A percentile compares a stretch with the other conserved stretches of the same genome.
phyloP scores from a whole-genome alignment of 1,140 invertebrate genomes.

The Papilio dardanus region DNA sequence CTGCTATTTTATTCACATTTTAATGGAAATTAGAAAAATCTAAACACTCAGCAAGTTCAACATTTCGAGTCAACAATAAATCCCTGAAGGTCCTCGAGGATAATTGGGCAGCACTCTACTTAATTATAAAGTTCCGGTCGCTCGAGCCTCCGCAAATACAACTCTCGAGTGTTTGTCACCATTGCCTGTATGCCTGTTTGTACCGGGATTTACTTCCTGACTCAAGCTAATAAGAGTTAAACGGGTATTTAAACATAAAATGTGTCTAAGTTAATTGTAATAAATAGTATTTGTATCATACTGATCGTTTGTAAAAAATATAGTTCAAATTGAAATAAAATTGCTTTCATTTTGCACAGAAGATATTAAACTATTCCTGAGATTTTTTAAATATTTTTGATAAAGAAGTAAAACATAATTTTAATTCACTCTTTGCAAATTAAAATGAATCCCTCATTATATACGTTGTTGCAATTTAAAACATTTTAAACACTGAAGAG shows the following conservation, averaged over 20 bases:
- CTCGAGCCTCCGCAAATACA: conserved; percentile 8
- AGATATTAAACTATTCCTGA: too few species aligned
- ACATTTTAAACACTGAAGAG: conserved; percentile 1
- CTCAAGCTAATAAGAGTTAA: not conserved
- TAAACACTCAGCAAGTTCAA: not conserved
- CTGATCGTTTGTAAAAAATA: too few species aligned
- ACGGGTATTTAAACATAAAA: too few species aligned
- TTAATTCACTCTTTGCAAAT: not conserved
- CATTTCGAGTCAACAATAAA: not conserved
- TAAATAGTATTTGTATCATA: too few species aligned
- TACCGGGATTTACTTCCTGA: conserved; percentile 11
- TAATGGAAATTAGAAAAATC: not conserved
- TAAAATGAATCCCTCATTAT: not conserved
- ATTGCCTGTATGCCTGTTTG: not conserved
- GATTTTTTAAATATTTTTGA: not conserved
- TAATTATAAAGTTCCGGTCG: conserved; percentile 23
- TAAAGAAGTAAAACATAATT: too few species aligned
- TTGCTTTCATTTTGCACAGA: not conserved
- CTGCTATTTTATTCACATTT: too few species aligned
- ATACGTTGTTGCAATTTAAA: not conserved
- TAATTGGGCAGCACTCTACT: conserved; percentile 4
- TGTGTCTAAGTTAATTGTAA: too few species aligned
- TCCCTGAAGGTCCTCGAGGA: conserved; percentile 4
- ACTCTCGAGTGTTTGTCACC: not conserved
- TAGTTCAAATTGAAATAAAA: not conserved